A percentile compares a stretch with the other conserved stretches of the same genome.
These are phyloP conservation scores for Chaetoderma sp. DNA, from an alignment of 2,888 invertebrate genomes.

Conservation along the genomic window DNA sequence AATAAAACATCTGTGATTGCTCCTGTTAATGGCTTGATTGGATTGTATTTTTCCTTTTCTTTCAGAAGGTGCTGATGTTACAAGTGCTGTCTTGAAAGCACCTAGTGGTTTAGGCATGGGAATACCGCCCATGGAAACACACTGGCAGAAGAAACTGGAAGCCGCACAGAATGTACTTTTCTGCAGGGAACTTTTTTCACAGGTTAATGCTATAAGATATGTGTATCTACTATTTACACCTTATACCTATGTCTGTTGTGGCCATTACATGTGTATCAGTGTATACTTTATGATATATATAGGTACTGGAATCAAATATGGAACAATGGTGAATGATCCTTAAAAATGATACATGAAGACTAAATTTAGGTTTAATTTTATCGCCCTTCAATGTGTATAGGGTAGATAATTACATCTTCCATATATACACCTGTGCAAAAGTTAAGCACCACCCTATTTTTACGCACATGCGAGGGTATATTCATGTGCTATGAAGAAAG, in stretches of 20 bases:
- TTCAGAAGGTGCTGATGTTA: constrained; percentile 59
- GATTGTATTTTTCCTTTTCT: not conserved
- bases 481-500: no score
- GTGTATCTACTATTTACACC: not conserved
- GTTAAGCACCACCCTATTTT: no score
- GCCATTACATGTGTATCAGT: not conserved
- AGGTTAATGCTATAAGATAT: constrained; percentile 67
- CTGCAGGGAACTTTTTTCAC: constrained; percentile 95
- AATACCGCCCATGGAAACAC: constrained; percentile 67
- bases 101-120: constrained; percentile 54
- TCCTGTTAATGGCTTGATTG: not conserved
- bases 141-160: constrained; percentile 97
- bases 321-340: no score
- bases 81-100: constrained; percentile 59
- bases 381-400: no score
- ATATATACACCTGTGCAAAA: no score
- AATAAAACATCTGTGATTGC: no score
- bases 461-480: no score
- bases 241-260: not conserved
- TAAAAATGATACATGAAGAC: no score
- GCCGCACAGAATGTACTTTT: constrained; percentile 97
- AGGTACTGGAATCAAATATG: no score
- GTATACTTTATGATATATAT: no score
- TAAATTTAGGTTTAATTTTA: no score
- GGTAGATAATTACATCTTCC: no score